Base-by-base conservation (phyloP, 2,113 vertebrate genomes). In the Silurus meridionalis region DNA sequence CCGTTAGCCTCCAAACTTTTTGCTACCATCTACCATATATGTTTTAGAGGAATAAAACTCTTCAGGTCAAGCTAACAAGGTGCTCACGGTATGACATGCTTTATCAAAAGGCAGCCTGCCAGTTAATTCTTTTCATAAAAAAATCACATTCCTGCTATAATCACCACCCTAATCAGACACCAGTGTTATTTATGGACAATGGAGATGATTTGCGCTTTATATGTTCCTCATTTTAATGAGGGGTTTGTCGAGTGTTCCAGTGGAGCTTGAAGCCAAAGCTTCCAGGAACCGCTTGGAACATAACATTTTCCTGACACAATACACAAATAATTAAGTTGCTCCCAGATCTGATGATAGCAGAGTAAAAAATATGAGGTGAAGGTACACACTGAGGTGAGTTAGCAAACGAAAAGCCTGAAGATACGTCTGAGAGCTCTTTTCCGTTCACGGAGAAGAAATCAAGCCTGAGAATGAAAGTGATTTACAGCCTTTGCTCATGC, bases 401-500 rank as follows among this genome's bases (percentile, higher is more conserved):
- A 85, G 15, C 8, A 17, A 63, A 78, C 80, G 72, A n/a, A 87
- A 82, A 64, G 60, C 55, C 80, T 66, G 37, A 19, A 82, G 80
- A 61, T 48, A 17, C 46, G 6, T 66, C 13, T 53, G 80, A 82
- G 50, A 58, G 21, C 50, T 61, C 63, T 8, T 0, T 28, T n/a
- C 52, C 48, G 25, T 15, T 46, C 25, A 37, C 28, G 25, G 28
- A 83, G 71, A 80, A 46, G 50, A 79, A 82, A 66, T 83, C 64
- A 75, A 91, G 87, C 85, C 89, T 84, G 74, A 83, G 87, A 84
- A 91, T 89, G 90, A 91, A 91, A 84, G 91, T 88, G 89, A 86
- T 77, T 88, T 91, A 89, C 90, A 92, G 91, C 90, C 92, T 91
- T 90, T 88, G 87, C 90, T 93, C 93, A 94, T 94, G 92, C 80